phyloP scores from a whole-genome alignment of 2,113 vertebrate genomes.

The Odocoileus virginianus region DNA sequence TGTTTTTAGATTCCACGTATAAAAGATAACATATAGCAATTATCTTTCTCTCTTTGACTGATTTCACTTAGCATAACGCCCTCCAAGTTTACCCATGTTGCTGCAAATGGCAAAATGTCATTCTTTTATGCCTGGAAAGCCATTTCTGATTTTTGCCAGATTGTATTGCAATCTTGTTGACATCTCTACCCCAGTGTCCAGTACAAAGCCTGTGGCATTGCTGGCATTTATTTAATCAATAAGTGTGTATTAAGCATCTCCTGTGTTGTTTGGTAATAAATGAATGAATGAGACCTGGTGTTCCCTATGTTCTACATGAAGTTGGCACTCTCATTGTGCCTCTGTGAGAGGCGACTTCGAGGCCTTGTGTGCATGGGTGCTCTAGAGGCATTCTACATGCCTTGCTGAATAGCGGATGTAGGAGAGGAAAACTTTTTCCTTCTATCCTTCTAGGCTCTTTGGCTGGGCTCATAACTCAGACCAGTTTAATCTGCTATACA shows the following conservation, averaged over 20 bases:
- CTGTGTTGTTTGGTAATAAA: neutral
- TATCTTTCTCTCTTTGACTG: neutral
- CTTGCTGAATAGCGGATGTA: neutral
- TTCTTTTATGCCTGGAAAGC: neutral
- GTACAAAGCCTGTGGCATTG: neutral
- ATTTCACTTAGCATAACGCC: neutral
- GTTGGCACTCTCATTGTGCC: neutral
- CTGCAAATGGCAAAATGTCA: neutral
- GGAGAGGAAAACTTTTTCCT: neutral
- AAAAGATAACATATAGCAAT: too few species aligned
- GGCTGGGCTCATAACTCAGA: neutral
- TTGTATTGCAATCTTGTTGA: neutral
- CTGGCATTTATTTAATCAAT: neutral
- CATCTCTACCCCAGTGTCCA: neutral
- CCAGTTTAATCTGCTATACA: neutral
- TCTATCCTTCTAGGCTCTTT: neutral
- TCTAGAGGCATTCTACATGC: neutral
- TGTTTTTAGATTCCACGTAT: neutral
- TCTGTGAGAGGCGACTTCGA: neutral
- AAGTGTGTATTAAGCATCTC: neutral
- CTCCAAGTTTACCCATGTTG: neutral
- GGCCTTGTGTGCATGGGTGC: neutral
- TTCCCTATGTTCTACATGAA: neutral
- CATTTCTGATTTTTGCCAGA: neutral
- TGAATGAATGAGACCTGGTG: neutral